phyloP scores from a whole-genome alignment of 2,888 invertebrate species.

The Neoitamus cyanurus region DNA sequence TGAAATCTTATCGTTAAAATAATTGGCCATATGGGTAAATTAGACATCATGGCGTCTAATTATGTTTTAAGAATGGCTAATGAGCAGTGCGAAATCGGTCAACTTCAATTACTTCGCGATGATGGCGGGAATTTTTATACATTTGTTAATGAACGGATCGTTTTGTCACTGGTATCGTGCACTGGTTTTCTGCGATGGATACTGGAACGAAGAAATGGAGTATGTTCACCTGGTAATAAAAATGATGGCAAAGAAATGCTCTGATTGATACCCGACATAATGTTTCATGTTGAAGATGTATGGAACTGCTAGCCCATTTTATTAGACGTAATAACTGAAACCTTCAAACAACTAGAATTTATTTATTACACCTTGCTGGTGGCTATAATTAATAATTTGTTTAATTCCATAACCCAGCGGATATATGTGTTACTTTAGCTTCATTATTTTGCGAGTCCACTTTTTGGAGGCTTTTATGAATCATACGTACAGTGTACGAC shows the following conservation, averaged over 20 bases:
- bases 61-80: constrained; percentile 10
- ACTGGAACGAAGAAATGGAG: not conserved
- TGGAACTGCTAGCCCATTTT: not conserved
- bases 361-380: not conserved
- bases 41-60: constrained; percentile 34
- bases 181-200: not conserved
- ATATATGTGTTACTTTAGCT: too few relatives aligned
- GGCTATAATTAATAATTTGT: not conserved
- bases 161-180: not conserved
- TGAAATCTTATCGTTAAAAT: constrained; percentile 45
- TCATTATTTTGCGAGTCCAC: too few relatives aligned
- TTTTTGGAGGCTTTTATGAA: too few relatives aligned
- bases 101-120: not conserved
- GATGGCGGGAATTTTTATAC: constrained; percentile 11
- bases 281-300: not conserved
- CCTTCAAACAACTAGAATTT: not conserved
- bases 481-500: too few relatives aligned
- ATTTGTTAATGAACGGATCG: constrained; percentile 16
- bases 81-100: constrained; percentile 9
- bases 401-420: too few relatives aligned
- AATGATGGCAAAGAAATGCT: constrained; percentile 6
- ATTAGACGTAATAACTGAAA: constrained; percentile 9
- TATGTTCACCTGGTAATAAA: constrained; percentile 7
- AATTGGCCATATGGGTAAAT: constrained; percentile 34
- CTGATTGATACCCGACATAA: constrained; percentile 13